Evolutionary conservation across 2,888 invertebrate species (phyloP).

Genomic region (Agrypnus murinus): DNA sequence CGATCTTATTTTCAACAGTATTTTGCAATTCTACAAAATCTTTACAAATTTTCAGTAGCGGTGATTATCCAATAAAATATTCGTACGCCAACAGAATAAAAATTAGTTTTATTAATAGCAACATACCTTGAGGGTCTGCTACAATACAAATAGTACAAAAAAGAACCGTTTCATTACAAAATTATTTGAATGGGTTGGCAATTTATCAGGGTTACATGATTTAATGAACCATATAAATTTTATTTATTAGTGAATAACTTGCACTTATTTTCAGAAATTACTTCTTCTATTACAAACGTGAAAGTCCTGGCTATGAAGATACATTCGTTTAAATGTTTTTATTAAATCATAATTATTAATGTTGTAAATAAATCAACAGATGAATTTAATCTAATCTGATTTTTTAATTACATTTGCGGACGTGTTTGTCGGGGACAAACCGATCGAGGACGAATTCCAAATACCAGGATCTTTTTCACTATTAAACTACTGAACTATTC

Average conservation of each 20-base stretch:
- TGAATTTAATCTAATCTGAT: neutral
- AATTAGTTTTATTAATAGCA: neutral
- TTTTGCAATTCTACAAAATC: neutral
- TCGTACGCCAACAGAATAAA: neutral
- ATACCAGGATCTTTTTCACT: constrained; percentile 32
- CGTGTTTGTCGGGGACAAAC: neutral
- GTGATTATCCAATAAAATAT: neutral
- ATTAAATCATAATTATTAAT: neutral
- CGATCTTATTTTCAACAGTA: neutral
- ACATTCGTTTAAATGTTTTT: neutral
- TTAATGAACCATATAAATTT: neutral
- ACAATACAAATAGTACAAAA: no score
- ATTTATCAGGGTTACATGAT: neutral
- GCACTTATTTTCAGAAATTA: neutral
- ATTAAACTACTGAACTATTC: neutral
- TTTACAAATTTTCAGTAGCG: neutral
- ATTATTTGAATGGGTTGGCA: neutral
- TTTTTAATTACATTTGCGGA: constrained; percentile 5
- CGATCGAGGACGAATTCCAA: constrained; percentile 36
- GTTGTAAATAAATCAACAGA: no score
- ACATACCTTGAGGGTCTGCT: neutral
- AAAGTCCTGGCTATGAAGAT: no score
- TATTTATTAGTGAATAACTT: neutral
- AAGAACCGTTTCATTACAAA: neutral
- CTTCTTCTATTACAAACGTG: no score